Percentiles rank a stretch among this genome's conserved stretches.
phyloP scores from a whole-genome alignment of 1,140 invertebrate species.

The Aleiodes sp. region DNA sequence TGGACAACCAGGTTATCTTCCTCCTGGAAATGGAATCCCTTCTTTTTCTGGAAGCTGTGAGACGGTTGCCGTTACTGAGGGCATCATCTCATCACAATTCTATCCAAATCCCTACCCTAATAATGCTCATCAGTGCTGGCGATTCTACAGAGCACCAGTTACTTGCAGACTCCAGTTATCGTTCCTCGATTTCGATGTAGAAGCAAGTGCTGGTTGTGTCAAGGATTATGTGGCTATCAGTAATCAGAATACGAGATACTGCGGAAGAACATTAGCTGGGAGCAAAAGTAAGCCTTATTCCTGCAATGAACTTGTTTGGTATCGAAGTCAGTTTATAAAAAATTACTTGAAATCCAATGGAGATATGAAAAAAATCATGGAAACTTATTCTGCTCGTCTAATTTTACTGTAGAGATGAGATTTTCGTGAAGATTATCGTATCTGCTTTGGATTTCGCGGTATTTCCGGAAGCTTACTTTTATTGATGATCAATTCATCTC shows the following conservation, averaged over 20 bases:
- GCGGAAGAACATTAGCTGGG: constrained; percentile 49
- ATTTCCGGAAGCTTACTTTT: too few relatives aligned
- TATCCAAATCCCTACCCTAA: constrained; percentile 49
- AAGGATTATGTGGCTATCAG: constrained; percentile 55
- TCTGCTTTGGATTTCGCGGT: too few relatives aligned
- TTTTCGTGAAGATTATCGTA: too few relatives aligned
- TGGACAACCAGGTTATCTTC: not conserved
- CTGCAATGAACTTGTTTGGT: not conserved
- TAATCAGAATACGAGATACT: constrained; percentile 48
- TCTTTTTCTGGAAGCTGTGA: constrained; percentile 41
- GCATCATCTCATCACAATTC: constrained; percentile 43
- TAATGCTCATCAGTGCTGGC: constrained; percentile 50
- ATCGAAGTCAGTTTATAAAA: too few relatives aligned
- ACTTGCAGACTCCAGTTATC: constrained; percentile 49
- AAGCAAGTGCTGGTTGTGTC: constrained; percentile 49
- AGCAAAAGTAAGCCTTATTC: constrained; percentile 47
- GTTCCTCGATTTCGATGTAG: constrained; percentile 56
- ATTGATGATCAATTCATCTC: too few relatives aligned
- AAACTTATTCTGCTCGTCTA: too few relatives aligned
- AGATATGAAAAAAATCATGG: too few relatives aligned
- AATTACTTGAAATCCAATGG: too few relatives aligned
- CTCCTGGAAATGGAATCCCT: constrained; percentile 38
- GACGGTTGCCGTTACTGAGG: constrained; percentile 39
- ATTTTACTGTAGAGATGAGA: too few relatives aligned
- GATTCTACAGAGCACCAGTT: constrained; percentile 46